Conservation (phyloP, 2,888 invertebrate genomes). For the Cinara cedri region DNA sequence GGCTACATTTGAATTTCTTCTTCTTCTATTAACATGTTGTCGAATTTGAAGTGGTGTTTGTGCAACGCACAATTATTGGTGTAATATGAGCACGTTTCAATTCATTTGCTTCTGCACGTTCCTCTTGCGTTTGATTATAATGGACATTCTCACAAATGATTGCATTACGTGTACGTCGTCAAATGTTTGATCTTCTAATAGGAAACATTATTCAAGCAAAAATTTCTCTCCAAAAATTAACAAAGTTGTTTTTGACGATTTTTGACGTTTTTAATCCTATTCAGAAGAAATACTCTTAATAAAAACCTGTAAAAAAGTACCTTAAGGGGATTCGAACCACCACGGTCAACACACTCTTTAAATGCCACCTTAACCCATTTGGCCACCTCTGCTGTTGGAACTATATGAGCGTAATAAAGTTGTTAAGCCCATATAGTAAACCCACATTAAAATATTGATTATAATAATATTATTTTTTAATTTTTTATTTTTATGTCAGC, state of each 20-base stretch:
- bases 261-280: neutral
- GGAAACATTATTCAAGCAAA: neutral
- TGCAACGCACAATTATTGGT: neutral
- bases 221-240: conserved; percentile 1
- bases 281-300: neutral
- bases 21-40: conserved; percentile 5
- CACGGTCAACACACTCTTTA: too few species aligned
- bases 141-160: conserved; percentile 2
- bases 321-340: too few species aligned
- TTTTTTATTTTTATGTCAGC: neutral
- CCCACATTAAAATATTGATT: neutral
- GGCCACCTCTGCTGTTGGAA: neutral
- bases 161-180: conserved; percentile 5
- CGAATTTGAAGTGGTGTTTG: conserved; percentile 21
- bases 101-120: conserved; percentile 6
- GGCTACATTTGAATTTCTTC: conserved; percentile 5
- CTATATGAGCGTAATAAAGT: neutral
- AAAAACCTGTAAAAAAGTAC: too few species aligned
- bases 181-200: conserved; percentile 5
- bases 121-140: conserved; percentile 10
- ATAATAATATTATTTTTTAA: neutral
- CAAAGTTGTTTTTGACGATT: neutral
- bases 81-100: conserved; percentile 4
- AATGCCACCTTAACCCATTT: neutral
- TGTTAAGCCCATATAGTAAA: conserved; percentile 6